Evolutionary conservation across 2,888 invertebrate genomes (phyloP).

Genomic region (Druceiella hillmani): DNA sequence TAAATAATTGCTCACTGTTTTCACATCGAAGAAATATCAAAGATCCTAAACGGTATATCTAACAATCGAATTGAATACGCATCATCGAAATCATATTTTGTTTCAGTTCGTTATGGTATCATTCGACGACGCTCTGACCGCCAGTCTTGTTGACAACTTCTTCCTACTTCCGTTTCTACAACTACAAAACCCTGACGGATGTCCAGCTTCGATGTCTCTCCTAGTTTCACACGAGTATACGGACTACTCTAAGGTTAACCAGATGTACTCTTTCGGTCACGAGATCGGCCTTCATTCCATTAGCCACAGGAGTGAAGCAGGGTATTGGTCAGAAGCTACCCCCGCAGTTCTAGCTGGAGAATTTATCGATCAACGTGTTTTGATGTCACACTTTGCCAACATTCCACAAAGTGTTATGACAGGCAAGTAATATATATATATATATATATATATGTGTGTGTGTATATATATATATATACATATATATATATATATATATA

Average conservation of each 20-base stretch:
- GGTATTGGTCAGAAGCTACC: constrained; percentile 44
- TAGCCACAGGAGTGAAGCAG: constrained; percentile 38
- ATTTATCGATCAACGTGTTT: constrained; percentile 44
- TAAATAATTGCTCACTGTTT: no score
- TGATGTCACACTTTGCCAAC: constrained; percentile 34
- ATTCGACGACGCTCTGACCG: constrained; percentile 52
- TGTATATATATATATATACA: no score
- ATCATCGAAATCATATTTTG: no score
- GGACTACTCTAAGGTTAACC: constrained; percentile 48
- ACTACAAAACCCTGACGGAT: constrained; percentile 54
- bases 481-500: no score
- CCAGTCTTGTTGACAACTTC: constrained; percentile 36
- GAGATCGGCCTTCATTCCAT: constrained; percentile 58
- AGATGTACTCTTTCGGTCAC: constrained; percentile 47
- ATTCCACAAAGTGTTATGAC: no score
- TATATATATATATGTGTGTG: no score
- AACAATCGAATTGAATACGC: no score
- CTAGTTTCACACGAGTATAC: constrained; percentile 61
- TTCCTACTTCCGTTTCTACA: constrained; percentile 39
- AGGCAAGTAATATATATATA: no score
- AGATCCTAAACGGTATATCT: no score
- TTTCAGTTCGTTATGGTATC: constrained; percentile 51
- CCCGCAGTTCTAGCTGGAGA: constrained; percentile 39
- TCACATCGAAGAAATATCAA: no score
- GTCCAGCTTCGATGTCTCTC: constrained; percentile 52